These are phyloP conservation scores for Zaprionus camerounensis DNA, from an alignment of 1,140 invertebrate species.

Conservation along the genomic window DNA sequence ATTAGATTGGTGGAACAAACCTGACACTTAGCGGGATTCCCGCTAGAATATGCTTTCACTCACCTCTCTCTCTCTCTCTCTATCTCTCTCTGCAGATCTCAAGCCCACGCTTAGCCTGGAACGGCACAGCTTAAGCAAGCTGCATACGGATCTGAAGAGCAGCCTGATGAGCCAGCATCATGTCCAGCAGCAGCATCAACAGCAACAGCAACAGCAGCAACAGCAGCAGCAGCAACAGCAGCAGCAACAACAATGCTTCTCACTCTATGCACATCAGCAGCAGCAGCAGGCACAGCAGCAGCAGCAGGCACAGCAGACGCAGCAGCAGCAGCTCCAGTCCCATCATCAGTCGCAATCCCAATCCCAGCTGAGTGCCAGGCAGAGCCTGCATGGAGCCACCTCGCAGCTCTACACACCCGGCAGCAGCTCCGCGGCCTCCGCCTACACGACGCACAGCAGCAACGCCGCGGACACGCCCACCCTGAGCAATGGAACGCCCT, in stretches of 20 bases:
- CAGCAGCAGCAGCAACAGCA: slow-evolving; percentile 42
- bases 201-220: slow-evolving; percentile 64
- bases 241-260: slow-evolving; percentile 35
- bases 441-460: slow-evolving; percentile 67
- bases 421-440: slow-evolving; percentile 64
- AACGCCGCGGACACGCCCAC: slow-evolving; percentile 61
- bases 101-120: slow-evolving; percentile 75
- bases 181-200: slow-evolving; percentile 82
- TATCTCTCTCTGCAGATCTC: slow-evolving; percentile 51
- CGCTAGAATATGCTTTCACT: background rate
- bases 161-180: slow-evolving; percentile 64
- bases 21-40: background rate
- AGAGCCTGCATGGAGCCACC: slow-evolving; percentile 49
- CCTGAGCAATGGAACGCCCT: slow-evolving; percentile 76
- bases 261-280: slow-evolving; percentile 24
- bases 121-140: slow-evolving; percentile 69
- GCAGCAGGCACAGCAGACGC: slow-evolving; percentile 39
- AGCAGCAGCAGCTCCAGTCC: slow-evolving; percentile 39
- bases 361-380: slow-evolving; percentile 57
- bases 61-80: background rate
- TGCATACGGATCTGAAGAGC: slow-evolving; percentile 71
- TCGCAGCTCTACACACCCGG: slow-evolving; percentile 64
- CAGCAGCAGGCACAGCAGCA: slow-evolving; percentile 33
- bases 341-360: slow-evolving; percentile 57
- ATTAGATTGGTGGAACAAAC: background rate